Evolutionary conservation across 2,888 invertebrate genomes (phyloP).

Genomic region (Ellobium chinense): DNA sequence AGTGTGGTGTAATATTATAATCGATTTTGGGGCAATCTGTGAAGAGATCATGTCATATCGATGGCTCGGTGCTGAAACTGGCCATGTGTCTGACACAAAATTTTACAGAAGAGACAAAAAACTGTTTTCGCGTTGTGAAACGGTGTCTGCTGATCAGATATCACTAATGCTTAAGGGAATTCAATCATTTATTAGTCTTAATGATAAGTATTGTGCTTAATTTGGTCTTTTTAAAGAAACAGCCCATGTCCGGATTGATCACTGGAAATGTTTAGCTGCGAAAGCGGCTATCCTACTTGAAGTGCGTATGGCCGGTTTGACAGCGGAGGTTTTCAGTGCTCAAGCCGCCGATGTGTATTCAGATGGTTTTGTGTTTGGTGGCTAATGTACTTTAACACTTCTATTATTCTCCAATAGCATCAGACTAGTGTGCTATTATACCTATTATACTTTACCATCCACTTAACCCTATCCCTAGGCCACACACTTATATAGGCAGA

Average conservation of each 20-base stretch:
- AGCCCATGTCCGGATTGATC: background rate
- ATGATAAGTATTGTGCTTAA: background rate
- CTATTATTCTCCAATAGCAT: background rate
- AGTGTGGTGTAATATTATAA: too few species aligned
- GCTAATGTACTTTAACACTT: background rate
- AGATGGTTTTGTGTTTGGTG: background rate
- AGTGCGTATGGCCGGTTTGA: background rate
- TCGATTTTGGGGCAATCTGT: too few species aligned
- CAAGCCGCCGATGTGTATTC: background rate
- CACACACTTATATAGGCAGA: too few species aligned
- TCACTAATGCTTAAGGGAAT: background rate
- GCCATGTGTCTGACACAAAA: background rate
- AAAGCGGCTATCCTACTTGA: background rate
- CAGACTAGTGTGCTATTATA: background rate
- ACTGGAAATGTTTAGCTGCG: background rate
- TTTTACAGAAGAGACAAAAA: background rate
- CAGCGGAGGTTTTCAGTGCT: background rate
- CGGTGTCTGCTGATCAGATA: background rate
- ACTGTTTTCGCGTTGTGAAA: background rate
- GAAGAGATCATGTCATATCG: too few species aligned
- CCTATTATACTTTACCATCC: too few species aligned
- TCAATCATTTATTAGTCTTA: background rate
- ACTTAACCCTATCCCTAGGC: too few species aligned
- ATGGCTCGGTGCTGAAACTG: background rate
- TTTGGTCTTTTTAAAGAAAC: background rate